phyloP scores from a whole-genome alignment of 2,113 vertebrate species.

The Lathamus discolor region DNA sequence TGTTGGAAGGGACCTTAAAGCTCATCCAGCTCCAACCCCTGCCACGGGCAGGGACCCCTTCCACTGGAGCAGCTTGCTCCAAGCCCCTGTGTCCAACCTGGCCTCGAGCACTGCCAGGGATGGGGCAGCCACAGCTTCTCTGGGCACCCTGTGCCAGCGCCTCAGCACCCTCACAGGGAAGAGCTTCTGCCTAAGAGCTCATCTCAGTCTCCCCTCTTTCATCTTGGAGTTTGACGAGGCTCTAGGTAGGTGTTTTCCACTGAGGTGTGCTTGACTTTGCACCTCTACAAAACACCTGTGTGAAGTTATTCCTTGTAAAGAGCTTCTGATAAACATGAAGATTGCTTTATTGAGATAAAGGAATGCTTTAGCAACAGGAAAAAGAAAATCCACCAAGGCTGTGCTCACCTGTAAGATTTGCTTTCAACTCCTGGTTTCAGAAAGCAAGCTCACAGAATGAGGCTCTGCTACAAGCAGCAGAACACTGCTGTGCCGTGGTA shows the following conservation, averaged over 20 bases:
- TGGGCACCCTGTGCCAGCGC: neutral
- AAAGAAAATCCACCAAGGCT: neutral
- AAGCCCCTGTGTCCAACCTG: no score
- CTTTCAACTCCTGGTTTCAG: neutral
- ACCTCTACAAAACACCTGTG: neutral
- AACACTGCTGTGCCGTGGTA: neutral
- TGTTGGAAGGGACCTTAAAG: neutral
- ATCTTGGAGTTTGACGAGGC: rapidly evolving
- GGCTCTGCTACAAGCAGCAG: neutral
- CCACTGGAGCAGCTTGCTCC: no score
- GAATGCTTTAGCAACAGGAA: neutral
- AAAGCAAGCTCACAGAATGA: neutral
- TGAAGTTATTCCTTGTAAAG: neutral
- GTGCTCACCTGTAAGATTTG: neutral
- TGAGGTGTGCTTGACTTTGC: neutral
- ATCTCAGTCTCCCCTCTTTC: neutral
- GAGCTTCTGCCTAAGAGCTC: neutral
- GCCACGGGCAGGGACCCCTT: neutral
- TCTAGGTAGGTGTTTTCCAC: neutral
- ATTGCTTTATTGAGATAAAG: neutral
- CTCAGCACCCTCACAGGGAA: neutral
- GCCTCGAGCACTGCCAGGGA: no score
- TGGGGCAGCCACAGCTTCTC: no score
- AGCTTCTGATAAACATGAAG: neutral
- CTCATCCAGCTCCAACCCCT: neutral